A percentile compares a stretch with the other conserved stretches of the same genome.
These are phyloP conservation scores for Tenthredo notha DNA, from an alignment of 2,888 invertebrate genomes.

Conservation along the genomic window DNA sequence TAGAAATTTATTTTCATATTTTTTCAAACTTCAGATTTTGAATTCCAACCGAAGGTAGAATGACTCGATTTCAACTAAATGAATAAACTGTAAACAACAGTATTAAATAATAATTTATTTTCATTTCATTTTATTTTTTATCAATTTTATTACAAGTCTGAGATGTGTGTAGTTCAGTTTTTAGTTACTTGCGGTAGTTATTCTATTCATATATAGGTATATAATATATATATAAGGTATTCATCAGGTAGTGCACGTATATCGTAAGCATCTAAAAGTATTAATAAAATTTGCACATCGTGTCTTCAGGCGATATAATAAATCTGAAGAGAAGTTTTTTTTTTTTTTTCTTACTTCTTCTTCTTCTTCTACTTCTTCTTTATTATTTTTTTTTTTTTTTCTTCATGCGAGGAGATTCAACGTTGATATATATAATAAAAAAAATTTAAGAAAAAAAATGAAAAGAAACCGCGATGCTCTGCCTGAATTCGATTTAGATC, in stretches of 20 bases:
- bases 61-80: not conserved
- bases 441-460: not conserved
- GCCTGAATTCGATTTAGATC: slow-evolving; percentile 10
- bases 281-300: slow-evolving; percentile 25
- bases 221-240: too few species aligned
- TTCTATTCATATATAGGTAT: not conserved
- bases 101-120: not conserved
- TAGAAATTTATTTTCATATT: slow-evolving; percentile 38
- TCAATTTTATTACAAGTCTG: not conserved
- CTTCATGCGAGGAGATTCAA: not conserved
- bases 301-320: slow-evolving; percentile 28
- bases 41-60: not conserved
- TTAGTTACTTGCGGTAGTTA: not conserved
- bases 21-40: not conserved
- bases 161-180: not conserved
- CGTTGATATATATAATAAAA: slow-evolving; percentile 4
- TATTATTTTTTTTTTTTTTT: not conserved
- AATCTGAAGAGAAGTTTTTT: not conserved
- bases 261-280: not conserved
- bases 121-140: not conserved
- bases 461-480: not conserved
- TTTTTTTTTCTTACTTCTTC: not conserved
- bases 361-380: not conserved
- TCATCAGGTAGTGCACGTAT: not conserved
- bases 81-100: not conserved